Conservation (phyloP, 2,888 invertebrate genomes). For the Platycheirus rosarum region DNA sequence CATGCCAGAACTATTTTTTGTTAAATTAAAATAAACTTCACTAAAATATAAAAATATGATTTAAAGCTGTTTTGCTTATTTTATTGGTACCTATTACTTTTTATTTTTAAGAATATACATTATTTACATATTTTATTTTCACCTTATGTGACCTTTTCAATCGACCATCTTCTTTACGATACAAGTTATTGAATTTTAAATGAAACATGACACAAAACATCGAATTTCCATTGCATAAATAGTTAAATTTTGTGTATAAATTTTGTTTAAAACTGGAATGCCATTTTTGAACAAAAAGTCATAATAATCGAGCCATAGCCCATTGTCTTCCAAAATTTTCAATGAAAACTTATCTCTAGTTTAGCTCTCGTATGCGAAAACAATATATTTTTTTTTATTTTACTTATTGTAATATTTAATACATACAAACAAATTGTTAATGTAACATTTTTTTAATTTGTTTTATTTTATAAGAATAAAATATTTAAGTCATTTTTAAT, state of each 20-base stretch:
- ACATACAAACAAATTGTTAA: neutral
- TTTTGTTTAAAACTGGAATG: neutral
- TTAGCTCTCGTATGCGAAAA: too few relatives aligned
- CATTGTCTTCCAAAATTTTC: conserved; percentile 14
- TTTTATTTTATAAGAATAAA: too few relatives aligned
- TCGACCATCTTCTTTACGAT: conserved; percentile 7
- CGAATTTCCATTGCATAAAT: neutral
- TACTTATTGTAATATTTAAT: too few relatives aligned
- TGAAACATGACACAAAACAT: conserved; percentile 6
- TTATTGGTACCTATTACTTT: too few relatives aligned
- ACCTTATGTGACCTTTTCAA: neutral
- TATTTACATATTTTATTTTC: too few relatives aligned
- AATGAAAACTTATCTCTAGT: conserved; percentile 5
- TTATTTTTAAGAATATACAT: too few relatives aligned
- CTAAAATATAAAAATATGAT: too few relatives aligned
- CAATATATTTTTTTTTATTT: too few relatives aligned
- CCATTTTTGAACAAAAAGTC: neutral
- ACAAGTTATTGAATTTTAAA: neutral
- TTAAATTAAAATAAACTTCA: too few relatives aligned
- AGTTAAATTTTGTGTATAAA: neutral
- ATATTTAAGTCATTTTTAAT: conserved; percentile 17
- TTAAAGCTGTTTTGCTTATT: too few relatives aligned
- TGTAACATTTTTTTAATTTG: neutral
- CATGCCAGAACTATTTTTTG: too few relatives aligned
- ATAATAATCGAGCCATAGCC: conserved; percentile 1